Percentiles rank a stretch among this genome's conserved stretches.
These are phyloP conservation scores for Sipha maydis DNA, from an alignment of 2,888 invertebrate genomes.

Conservation along the genomic window DNA sequence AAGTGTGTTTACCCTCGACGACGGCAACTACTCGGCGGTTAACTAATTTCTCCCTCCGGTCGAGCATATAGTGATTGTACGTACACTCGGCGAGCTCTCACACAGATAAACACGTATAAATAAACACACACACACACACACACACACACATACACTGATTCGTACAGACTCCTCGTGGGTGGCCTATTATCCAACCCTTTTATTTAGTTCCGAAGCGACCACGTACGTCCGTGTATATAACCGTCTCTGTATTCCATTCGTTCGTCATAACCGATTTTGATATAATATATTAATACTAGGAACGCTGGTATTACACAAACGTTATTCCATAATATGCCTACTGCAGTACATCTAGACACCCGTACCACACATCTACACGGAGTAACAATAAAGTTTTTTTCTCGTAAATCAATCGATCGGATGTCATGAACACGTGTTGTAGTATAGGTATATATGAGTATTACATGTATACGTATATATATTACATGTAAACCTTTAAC, in stretches of 20 bases:
- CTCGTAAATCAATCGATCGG: background rate
- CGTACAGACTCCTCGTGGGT: slow-evolving; percentile 30
- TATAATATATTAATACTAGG: background rate
- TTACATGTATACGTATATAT: too few relatives aligned
- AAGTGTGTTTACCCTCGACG: slow-evolving; percentile 33
- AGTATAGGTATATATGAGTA: too few relatives aligned
- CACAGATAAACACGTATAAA: too few relatives aligned
- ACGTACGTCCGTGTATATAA: background rate
- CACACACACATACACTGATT: background rate
- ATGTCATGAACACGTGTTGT: background rate
- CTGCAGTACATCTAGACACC: background rate
- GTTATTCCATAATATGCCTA: too few relatives aligned
- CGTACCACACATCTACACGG: too few relatives aligned
- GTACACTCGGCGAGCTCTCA: background rate
- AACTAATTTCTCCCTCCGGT: slow-evolving; percentile 32
- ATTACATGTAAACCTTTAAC: too few relatives aligned
- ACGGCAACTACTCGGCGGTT: background rate
- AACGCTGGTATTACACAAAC: background rate
- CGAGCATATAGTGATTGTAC: background rate
- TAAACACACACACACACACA: background rate
- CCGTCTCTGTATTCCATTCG: background rate
- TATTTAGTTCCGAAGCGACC: background rate
- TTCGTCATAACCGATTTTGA: background rate
- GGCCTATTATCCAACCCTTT: slow-evolving; percentile 48
- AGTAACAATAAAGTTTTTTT: background rate